phyloP scores from a whole-genome alignment of 2,113 vertebrate genomes.

The Myocastor coypus region DNA sequence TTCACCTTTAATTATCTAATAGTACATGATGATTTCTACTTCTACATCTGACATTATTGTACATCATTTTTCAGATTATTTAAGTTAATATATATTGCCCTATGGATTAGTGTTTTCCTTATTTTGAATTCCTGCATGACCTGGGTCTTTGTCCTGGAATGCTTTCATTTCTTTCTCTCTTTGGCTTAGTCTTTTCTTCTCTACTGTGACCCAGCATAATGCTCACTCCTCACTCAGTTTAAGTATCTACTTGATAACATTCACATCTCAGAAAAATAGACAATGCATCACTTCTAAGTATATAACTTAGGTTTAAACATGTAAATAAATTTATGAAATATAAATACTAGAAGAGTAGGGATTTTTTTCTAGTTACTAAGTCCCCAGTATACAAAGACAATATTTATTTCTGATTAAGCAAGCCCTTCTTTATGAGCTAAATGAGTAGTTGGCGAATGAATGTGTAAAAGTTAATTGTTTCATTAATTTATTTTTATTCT shows the following conservation, averaged over 20 bases:
- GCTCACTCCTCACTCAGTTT: neutral
- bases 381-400: neutral
- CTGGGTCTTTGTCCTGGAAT: neutral
- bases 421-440: neutral
- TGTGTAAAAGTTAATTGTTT: neutral
- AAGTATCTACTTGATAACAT: neutral
- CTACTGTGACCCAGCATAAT: neutral
- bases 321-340: neutral
- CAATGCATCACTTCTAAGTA: neutral
- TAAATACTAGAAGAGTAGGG: neutral
- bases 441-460: neutral
- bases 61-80: neutral
- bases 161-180: neutral
- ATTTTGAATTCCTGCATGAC: neutral
- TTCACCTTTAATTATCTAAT: neutral
- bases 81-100: neutral
- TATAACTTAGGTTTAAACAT: neutral
- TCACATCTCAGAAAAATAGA: neutral
- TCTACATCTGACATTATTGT: neutral
- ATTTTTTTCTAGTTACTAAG: neutral
- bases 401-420: neutral
- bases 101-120: neutral
- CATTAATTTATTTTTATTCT: neutral
- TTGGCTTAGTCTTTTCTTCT: neutral
- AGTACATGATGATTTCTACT: neutral